phyloP scores from a whole-genome alignment of 1,140 invertebrate genomes.

The Pantala flavescens region DNA sequence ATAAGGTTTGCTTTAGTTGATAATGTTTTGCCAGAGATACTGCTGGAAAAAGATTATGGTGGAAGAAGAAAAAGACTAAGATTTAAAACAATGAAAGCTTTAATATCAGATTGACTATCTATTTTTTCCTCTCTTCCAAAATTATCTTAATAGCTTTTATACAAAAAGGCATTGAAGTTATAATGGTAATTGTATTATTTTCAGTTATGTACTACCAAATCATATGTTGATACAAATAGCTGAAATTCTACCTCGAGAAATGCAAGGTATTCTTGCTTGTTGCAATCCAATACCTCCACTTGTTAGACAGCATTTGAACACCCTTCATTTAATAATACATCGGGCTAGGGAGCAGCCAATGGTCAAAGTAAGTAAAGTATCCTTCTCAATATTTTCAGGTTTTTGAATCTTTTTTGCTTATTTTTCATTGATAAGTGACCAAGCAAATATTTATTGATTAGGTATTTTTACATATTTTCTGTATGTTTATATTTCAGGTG shows the following conservation, averaged over 20 bases:
- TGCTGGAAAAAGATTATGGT: no score
- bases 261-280: constrained; percentile 85
- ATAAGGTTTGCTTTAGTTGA: no score
- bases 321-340: constrained; percentile 65
- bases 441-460: constrained; percentile 14
- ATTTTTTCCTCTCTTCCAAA: no score
- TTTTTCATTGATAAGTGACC: no score
- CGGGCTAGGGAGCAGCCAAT: constrained; percentile 63
- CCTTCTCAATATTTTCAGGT: no score
- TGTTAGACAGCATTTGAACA: constrained; percentile 61
- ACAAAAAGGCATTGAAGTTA: no score
- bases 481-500: neutral
- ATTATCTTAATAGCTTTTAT: no score
- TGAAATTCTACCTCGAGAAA: constrained; percentile 82
- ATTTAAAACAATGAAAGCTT: no score
- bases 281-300: constrained; percentile 88
- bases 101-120: no score
- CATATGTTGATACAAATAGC: constrained; percentile 90
- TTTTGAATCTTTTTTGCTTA: no score
- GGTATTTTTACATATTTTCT: constrained; percentile 16
- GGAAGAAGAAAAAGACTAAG: no score
- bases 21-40: no score
- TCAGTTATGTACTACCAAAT: constrained; percentile 84
- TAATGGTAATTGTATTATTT: constrained; percentile 21
- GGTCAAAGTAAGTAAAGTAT: constrained; percentile 42